phyloP scores from a whole-genome alignment of 2,797 vertebrate species.

The Sebastes kiyomatsui region DNA sequence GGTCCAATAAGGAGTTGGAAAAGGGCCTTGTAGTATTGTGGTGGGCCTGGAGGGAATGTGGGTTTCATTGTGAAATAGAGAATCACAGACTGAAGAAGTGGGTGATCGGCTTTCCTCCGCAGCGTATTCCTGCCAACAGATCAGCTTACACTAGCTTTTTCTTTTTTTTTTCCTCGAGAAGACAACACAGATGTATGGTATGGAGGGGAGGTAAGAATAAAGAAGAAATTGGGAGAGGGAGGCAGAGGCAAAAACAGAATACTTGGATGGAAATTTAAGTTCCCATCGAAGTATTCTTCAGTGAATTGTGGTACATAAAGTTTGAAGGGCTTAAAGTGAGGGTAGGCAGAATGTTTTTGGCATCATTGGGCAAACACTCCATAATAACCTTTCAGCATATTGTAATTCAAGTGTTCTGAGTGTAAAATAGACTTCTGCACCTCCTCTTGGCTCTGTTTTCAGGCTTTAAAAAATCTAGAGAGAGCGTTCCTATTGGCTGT shows the following conservation, averaged over 20 bases:
- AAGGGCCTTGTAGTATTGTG: conserved; percentile 36
- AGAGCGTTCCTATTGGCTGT: too few species aligned
- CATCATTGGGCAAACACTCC: too few species aligned
- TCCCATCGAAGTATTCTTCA: neutral
- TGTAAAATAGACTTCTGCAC: too few species aligned
- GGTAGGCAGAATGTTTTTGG: too few species aligned
- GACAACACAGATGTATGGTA: conserved; percentile 35
- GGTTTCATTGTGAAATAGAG: conserved; percentile 47
- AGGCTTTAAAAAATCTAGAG: too few species aligned
- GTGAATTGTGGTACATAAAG: neutral
- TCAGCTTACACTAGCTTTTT: conserved; percentile 48
- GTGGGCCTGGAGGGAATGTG: conserved; percentile 43
- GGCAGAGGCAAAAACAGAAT: conserved; percentile 16
- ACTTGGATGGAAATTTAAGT: conserved; percentile 4
- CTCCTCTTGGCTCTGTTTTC: too few species aligned
- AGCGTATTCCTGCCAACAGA: conserved; percentile 39
- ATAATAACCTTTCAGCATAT: too few species aligned
- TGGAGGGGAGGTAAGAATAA: neutral
- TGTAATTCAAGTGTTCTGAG: too few species aligned
- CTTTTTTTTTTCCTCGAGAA: conserved; percentile 8
- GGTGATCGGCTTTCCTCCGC: conserved; percentile 43
- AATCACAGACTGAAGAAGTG: conserved; percentile 35
- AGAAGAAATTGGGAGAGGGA: neutral
- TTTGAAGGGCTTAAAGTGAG: neutral
- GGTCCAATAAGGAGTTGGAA: conserved; percentile 36